Conservation (phyloP, 2,888 invertebrate genomes). For the Petrophora chlorosata region DNA sequence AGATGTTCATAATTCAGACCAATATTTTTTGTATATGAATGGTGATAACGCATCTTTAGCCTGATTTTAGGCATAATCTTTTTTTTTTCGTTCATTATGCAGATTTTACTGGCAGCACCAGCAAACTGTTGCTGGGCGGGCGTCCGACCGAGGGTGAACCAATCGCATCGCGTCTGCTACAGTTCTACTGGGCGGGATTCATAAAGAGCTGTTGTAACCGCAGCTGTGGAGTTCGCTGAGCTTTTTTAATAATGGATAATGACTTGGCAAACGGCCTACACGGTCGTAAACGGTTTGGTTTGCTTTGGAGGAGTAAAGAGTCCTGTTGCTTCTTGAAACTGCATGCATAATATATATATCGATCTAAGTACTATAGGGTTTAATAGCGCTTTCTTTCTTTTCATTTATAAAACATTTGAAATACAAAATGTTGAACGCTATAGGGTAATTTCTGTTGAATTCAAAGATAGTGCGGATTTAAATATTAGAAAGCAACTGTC, state of each 20-base stretch:
- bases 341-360: not conserved
- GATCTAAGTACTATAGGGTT: not conserved
- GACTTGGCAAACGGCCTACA: slow-evolving; percentile 4
- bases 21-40: too few relatives aligned
- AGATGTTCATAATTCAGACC: too few relatives aligned
- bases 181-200: slow-evolving; percentile 37
- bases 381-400: not conserved
- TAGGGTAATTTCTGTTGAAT: too few relatives aligned
- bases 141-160: slow-evolving; percentile 40
- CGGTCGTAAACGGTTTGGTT: not conserved
- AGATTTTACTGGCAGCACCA: slow-evolving; percentile 57
- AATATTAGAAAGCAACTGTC: too few relatives aligned
- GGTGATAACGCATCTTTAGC: too few relatives aligned
- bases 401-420: too few relatives aligned
- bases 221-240: not conserved
- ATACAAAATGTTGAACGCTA: too few relatives aligned
- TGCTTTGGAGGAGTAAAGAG: not conserved
- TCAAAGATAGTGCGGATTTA: too few relatives aligned
- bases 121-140: slow-evolving; percentile 78
- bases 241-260: slow-evolving; percentile 7
- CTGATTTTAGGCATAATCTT: too few relatives aligned
- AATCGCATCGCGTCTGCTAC: slow-evolving; percentile 40
- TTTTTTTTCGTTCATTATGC: too few relatives aligned
- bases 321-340: not conserved
- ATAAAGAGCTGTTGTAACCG: slow-evolving; percentile 48